A percentile compares a stretch with the other conserved stretches of the same genome.
Evolutionary conservation across 2,797 vertebrate genomes (phyloP).

Genomic region (Heterohyrax brucei): DNA sequence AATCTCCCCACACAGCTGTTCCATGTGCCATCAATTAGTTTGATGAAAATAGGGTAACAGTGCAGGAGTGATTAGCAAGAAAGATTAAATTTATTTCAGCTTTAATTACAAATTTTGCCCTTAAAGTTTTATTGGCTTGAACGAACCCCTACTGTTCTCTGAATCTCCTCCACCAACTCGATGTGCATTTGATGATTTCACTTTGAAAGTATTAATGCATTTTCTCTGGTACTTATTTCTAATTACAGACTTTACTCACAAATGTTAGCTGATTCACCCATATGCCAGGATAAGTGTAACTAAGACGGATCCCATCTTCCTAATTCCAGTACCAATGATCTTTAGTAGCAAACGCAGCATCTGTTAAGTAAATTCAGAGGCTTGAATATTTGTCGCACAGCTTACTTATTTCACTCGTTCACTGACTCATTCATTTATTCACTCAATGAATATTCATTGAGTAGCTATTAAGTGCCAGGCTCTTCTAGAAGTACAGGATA

Average conservation of each 20-base stretch:
- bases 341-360: slow-evolving; percentile 45
- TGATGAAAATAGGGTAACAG: slow-evolving; percentile 87
- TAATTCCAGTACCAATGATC: slow-evolving; percentile 71
- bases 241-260: slow-evolving; percentile 75
- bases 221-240: slow-evolving; percentile 76
- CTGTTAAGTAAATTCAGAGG: slow-evolving; percentile 38
- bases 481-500: background rate
- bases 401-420: slow-evolving; percentile 50
- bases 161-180: slow-evolving; percentile 61
- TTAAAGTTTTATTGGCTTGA: slow-evolving; percentile 75
- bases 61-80: slow-evolving; percentile 80
- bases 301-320: slow-evolving; percentile 60
- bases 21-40: slow-evolving; percentile 88
- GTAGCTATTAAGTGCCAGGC: background rate
- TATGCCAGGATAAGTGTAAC: slow-evolving; percentile 70
- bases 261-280: slow-evolving; percentile 75
- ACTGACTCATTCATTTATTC: slow-evolving; percentile 35
- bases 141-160: slow-evolving; percentile 59
- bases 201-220: slow-evolving; percentile 79
- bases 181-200: slow-evolving; percentile 74
- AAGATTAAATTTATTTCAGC: slow-evolving; percentile 87
- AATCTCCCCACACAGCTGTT: slow-evolving; percentile 86
- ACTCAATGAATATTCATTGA: slow-evolving; percentile 61
- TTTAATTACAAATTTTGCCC: slow-evolving; percentile 86
- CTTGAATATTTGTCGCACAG: slow-evolving; percentile 25